Conservation (phyloP, 2,888 invertebrate species). For the Clostera curtula region DNA sequence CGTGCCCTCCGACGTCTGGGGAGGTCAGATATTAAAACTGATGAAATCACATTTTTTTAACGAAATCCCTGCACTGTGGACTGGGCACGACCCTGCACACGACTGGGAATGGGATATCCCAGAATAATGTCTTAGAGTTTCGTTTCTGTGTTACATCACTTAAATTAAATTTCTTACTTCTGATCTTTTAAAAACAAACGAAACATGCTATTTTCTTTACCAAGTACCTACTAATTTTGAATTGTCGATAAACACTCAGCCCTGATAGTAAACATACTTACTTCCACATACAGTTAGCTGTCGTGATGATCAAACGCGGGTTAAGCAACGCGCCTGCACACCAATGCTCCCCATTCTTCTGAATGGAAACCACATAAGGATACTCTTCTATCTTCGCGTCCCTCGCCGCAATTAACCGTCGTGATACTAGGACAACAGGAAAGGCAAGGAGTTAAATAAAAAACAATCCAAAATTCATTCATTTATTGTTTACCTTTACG, state of each 20-base stretch:
- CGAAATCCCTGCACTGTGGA: too few relatives aligned
- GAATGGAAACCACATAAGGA: conserved; percentile 60
- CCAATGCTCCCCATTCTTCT: conserved; percentile 53
- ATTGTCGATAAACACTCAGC: background rate
- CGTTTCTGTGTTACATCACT: too few relatives aligned
- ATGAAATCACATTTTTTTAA: too few relatives aligned
- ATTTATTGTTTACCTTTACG: conserved; percentile 16
- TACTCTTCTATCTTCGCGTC: conserved; percentile 52
- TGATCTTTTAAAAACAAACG: too few relatives aligned
- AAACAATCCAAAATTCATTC: conserved; percentile 15
- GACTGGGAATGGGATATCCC: too few relatives aligned
- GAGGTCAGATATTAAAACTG: too few relatives aligned
- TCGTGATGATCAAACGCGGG: conserved; percentile 50
- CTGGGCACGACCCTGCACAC: too few relatives aligned
- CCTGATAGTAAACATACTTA: conserved; percentile 29
- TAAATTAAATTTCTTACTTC: too few relatives aligned
- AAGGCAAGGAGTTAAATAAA: background rate
- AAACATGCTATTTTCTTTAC: too few relatives aligned
- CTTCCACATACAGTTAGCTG: conserved; percentile 68
- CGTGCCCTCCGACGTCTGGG: too few relatives aligned
- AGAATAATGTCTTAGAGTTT: too few relatives aligned
- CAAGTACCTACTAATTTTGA: too few relatives aligned
- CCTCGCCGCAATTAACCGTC: conserved; percentile 46
- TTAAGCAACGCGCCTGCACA: conserved; percentile 59
- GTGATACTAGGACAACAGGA: conserved; percentile 18